Conservation (phyloP, 2,113 vertebrate species). For the Mirounga angustirostris region DNA sequence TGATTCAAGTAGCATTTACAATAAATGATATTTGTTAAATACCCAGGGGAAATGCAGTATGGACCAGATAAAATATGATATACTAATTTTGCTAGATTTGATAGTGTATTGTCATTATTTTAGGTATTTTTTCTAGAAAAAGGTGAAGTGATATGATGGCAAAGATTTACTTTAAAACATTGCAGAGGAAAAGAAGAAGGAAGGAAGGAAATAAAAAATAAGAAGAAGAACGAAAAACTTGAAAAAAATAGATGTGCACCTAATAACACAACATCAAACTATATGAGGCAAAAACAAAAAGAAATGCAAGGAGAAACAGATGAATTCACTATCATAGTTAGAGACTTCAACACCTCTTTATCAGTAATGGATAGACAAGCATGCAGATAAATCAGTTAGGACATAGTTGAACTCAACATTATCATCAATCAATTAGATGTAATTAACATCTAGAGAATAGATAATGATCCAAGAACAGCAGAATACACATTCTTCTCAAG, state of each 20-base stretch:
- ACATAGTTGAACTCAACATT: background rate
- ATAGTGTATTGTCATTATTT: background rate
- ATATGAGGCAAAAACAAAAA: background rate
- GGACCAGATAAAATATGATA: background rate
- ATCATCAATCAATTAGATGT: background rate
- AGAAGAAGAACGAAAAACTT: background rate
- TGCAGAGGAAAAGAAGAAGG: background rate
- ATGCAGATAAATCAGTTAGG: background rate
- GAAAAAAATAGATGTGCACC: background rate
- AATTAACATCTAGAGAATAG: background rate
- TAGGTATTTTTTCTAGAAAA: background rate
- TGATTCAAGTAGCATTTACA: conserved; percentile 3
- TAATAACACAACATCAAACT: background rate
- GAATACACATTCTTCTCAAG: background rate
- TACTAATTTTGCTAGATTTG: background rate
- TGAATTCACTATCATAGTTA: background rate
- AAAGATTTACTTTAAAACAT: background rate
- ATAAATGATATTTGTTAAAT: background rate
- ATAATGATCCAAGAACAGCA: background rate
- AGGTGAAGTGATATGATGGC: background rate
- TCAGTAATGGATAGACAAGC: background rate
- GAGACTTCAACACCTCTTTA: background rate
- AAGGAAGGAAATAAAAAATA: background rate
- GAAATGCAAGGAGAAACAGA: background rate
- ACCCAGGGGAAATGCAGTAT: background rate